Base-by-base conservation (phyloP, 1,140 invertebrate genomes). In the Kradibia gibbosae region DNA sequence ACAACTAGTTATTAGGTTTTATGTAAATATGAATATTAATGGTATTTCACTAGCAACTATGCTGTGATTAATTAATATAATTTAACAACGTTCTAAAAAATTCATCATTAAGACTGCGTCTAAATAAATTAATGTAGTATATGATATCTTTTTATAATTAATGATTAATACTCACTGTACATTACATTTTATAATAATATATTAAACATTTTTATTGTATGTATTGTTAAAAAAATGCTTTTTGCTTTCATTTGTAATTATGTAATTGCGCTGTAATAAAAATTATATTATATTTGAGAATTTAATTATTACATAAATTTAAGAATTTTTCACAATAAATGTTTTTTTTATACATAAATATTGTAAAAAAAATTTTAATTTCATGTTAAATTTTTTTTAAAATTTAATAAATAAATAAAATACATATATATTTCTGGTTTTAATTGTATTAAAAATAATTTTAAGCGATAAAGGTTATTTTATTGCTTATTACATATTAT, bases 271-370 rank as follows among this genome's bases (percentile, higher is more conserved):
- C 22, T 20, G 22, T 65, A 39, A 71, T 10, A 45, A 42, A 22
- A 65, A 22, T 36, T 65, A 34, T 39, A 20, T 39, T 39, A 5
- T 65, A 36, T 36, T 65, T 65, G 15, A 60, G 7, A 17, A 65
- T 65, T 65, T 65, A 65, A 36, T 36, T 22, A 65, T 39, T n/a
- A n/a, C n/a, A n/a, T n/a, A n/a, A n/a, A n/a, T n/a, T 8, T 17
- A 53, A 28, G 2, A 17, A 25, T 22, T 73, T 73, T 73, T 50
- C 55, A 53, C 25, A 73, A 53, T 73, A 73, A 73, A 73, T 53
- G 5, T 17, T 73, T 53, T 55, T 73, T 75, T 75, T 42, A 8
- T 75, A 75, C 4, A 60, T 42, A 75, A 34, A 34, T 74, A 55
- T 53, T 55, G 8, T 72, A 2, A 39, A 70, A 39, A 31, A 48